Conservation (phyloP, 2,888 invertebrate genomes). For the Callimorpha dominula region DNA sequence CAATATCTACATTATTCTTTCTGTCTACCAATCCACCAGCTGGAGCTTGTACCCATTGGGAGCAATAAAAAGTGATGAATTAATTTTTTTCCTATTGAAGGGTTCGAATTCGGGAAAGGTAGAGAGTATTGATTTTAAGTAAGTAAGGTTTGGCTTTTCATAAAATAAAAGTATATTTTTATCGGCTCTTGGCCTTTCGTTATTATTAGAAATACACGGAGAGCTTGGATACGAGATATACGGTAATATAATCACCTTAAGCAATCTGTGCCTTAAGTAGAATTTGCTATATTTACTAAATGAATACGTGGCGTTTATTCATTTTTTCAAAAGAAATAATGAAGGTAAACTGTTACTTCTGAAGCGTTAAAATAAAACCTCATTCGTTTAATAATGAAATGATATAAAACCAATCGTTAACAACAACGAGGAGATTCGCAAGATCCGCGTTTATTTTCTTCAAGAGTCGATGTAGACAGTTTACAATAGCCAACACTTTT, state of each 20-base stretch:
- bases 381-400: too few species aligned
- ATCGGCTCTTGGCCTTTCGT: slow-evolving; percentile 42
- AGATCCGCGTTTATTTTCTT: too few species aligned
- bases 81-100: not conserved
- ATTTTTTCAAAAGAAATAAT: not conserved
- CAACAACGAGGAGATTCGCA: too few species aligned
- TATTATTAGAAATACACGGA: slow-evolving; percentile 41
- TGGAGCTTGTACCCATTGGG: not conserved
- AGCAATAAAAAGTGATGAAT: not conserved
- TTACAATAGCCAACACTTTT: too few species aligned
- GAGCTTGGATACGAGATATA: not conserved
- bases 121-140: slow-evolving; percentile 14
- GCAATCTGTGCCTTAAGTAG: too few species aligned
- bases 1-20: too few species aligned
- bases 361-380: too few species aligned
- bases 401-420: too few species aligned
- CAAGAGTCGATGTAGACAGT: too few species aligned
- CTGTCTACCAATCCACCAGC: too few species aligned
- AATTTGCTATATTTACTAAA: not conserved
- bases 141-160: slow-evolving; percentile 17
- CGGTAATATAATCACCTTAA: not conserved
- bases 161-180: slow-evolving; percentile 36
- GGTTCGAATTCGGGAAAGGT: not conserved
- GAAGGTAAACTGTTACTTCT: too few species aligned
- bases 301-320: not conserved